Percentiles rank a stretch among this genome's conserved stretches.
Evolutionary conservation across 2,888 invertebrate species (phyloP).

Genomic region (Parthenolecanium corni): DNA sequence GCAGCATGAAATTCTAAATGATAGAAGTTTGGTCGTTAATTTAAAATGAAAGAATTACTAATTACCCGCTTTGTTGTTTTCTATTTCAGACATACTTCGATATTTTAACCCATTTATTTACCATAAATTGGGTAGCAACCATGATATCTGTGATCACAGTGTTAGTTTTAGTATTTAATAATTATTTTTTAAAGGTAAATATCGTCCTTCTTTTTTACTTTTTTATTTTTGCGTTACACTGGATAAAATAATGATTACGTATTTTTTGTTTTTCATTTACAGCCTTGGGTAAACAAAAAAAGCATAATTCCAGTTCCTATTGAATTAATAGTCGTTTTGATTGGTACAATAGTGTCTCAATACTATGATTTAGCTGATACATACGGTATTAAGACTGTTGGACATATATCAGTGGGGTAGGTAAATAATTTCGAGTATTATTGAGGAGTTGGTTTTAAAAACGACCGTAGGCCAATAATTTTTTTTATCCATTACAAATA

Average conservation of each 20-base stretch:
- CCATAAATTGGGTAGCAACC: constrained; percentile 54
- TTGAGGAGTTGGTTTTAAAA: too few relatives aligned
- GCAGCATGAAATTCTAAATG: too few relatives aligned
- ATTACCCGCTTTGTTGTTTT: neutral
- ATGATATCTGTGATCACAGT: constrained; percentile 58
- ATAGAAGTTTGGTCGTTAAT: too few relatives aligned
- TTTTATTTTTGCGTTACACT: neutral
- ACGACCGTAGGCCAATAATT: too few relatives aligned
- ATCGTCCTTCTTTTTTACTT: neutral
- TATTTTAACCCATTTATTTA: constrained; percentile 42
- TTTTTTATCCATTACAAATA: too few relatives aligned
- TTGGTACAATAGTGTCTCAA: constrained; percentile 47
- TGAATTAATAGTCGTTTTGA: constrained; percentile 63
- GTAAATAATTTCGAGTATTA: constrained; percentile 33
- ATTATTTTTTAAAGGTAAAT: constrained; percentile 63
- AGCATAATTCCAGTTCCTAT: constrained; percentile 68
- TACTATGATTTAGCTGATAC: neutral
- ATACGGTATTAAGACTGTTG: constrained; percentile 47
- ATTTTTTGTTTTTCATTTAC: constrained; percentile 33
- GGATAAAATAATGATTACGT: neutral
- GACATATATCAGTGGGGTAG: constrained; percentile 73
- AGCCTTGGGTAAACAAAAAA: constrained; percentile 54
- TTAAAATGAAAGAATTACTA: too few relatives aligned
- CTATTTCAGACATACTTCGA: constrained; percentile 43
- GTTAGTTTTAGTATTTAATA: constrained; percentile 52